Evolutionary conservation across 1,140 invertebrate genomes (phyloP), one percentile per base, ranked within the genome.

Genomic region (Vanessa atalanta): DNA sequence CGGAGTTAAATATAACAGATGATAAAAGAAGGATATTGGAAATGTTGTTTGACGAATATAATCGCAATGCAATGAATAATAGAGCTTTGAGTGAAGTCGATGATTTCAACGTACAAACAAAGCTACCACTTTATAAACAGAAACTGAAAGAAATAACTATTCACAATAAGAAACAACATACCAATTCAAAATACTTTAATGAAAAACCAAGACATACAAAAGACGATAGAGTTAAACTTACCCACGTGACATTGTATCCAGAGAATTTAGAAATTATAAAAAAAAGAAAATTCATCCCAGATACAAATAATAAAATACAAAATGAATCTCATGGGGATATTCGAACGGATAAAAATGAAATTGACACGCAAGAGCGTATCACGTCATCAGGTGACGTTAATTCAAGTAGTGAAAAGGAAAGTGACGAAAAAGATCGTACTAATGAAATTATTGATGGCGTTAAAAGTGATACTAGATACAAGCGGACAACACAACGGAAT

Each of bases 161-260:
- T 37, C 15, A 31, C 1, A 15, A 37, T 14, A 13, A 31, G 0
- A 61, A 15, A 15, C 37, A 57, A 47, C 31, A 6, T 20, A 23
- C 16, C 7, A 20, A 68, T 47, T 23, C n/a, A 37, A 67, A 37
- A 26, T 53, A 16, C 16, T 15, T 9, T 4, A 23, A 14, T 6
- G 13, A 43, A 55, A 20, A 37, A 53, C 48, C 0, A 57, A 68
- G 47, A 37, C 5, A 12, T 55, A 53, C 20, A 65, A 57, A 60
- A 47, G n/a, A 57, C 11, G 0, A 51, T 14, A 69, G 15, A 60
- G 26, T 51, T 7, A 67, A 43, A 50, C 26, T 47, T 12, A 67
- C 71, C 1, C 64, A 73, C 47, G 61, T 73, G 15, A 73, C 71
- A 0, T 37, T 73, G 43, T 73, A 73, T 53, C 71, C 71, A 31